Percentiles rank a stretch among this genome's conserved stretches.
Conservation (phyloP, 2,888 invertebrate genomes). For the Drosophila yooni region DNA sequence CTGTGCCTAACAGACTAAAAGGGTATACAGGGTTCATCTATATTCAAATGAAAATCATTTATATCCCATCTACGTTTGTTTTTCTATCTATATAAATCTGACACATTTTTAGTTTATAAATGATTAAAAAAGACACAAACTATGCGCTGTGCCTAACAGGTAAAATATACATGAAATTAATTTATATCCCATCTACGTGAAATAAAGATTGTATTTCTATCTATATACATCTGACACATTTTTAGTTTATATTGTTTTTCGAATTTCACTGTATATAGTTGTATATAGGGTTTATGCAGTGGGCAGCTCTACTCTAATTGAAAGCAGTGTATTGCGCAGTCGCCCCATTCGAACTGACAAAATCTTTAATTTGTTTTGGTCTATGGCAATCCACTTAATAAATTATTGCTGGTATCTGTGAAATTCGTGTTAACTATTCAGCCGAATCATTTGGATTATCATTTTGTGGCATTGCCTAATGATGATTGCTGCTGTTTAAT, state of each 20-base stretch:
- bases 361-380: conserved; percentile 27
- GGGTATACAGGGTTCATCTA: background rate
- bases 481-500: conserved; percentile 69
- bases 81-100: rapidly evolving
- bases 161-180: no score
- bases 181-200: no score
- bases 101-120: conserved; percentile 20
- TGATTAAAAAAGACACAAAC: conserved; percentile 48
- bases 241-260: conserved; percentile 3
- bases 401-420: conserved; percentile 53
- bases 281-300: rapidly evolving
- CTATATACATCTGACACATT: no score
- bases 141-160: background rate
- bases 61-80: background rate
- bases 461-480: conserved; percentile 75
- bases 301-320: background rate
- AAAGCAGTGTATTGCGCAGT: background rate
- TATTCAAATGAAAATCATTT: background rate
- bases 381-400: conserved; percentile 48
- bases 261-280: no score
- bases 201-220: no score
- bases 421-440: conserved; percentile 67
- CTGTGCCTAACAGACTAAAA: background rate
- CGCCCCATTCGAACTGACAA: background rate
- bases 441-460: conserved; percentile 69